Conservation (phyloP, 1,140 invertebrate species). For the Saxidomus purpurata region DNA sequence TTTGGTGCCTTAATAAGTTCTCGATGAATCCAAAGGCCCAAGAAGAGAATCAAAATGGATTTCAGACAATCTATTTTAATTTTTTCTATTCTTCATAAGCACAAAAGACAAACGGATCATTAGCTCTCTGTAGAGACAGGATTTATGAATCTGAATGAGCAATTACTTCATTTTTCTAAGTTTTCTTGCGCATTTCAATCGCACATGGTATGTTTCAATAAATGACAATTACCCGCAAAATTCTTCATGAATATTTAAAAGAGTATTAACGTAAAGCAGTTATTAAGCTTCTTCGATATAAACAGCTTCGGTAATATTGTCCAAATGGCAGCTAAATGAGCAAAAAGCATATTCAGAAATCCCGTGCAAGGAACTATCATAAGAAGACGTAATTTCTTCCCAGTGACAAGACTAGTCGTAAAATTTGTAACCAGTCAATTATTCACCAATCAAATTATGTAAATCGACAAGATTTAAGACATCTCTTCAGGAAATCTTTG, state of each 20-base stretch:
- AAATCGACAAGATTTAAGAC: neutral
- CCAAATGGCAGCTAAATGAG: constrained; percentile 13
- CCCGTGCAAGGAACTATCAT: neutral
- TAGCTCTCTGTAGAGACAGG: neutral
- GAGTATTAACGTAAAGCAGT: constrained; percentile 9
- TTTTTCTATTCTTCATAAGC: neutral
- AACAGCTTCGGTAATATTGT: neutral
- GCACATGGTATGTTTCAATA: constrained; percentile 27
- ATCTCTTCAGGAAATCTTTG: constrained; percentile 27
- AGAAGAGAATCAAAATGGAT: no score
- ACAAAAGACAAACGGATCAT: constrained; percentile 7
- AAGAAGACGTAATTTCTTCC: neutral
- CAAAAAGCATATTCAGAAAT: constrained; percentile 1
- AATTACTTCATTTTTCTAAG: constrained; percentile 15
- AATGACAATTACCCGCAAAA: constrained; percentile 25
- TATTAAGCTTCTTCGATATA: neutral
- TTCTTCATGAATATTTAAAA: constrained; percentile 47
- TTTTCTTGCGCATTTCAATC: neutral
- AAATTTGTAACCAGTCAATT: constrained; percentile 43
- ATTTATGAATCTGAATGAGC: neutral
- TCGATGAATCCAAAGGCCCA: no score
- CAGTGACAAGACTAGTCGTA: constrained; percentile 9
- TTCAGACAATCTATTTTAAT: no score
- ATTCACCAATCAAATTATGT: constrained; percentile 63
- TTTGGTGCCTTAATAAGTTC: no score